Percentiles rank a stretch among this genome's conserved stretches.
phyloP scores from a whole-genome alignment of 2,797 vertebrate species.

The Danio choprae region DNA sequence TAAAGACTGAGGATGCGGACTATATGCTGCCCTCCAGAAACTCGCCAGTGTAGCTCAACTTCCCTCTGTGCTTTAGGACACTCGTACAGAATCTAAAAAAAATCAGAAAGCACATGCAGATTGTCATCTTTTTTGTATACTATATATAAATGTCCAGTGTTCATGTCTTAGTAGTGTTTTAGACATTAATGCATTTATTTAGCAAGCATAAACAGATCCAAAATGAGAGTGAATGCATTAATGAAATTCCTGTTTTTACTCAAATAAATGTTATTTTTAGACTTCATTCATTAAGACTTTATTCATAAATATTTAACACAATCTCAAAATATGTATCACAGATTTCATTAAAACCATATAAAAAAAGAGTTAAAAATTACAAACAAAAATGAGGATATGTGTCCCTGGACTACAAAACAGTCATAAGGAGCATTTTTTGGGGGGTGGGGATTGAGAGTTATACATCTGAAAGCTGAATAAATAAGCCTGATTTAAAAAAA shows the following conservation, averaged over 20 bases:
- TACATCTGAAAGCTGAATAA: too few relatives aligned
- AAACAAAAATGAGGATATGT: too few relatives aligned
- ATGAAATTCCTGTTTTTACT: too few relatives aligned
- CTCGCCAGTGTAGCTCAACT: conserved; percentile 93
- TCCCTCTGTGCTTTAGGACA: conserved; percentile 95
- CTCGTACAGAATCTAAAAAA: conserved; percentile 91
- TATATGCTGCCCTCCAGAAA: conserved; percentile 91
- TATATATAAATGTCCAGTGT: too few relatives aligned
- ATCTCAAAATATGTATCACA: not conserved
- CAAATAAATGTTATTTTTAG: not conserved
- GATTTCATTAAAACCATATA: too few relatives aligned
- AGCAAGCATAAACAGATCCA: not conserved
- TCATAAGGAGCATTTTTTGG: too few relatives aligned
- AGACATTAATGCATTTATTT: not conserved
- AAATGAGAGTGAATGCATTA: not conserved
- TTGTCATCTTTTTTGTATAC: not conserved
- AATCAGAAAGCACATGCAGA: not conserved
- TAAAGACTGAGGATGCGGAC: conserved; percentile 93
- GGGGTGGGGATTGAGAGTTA: too few relatives aligned
- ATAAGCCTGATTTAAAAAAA: too few relatives aligned
- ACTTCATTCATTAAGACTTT: not conserved
- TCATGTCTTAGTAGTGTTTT: not conserved
- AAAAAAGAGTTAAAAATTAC: too few relatives aligned
- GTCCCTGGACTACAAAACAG: too few relatives aligned
- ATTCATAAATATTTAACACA: too few relatives aligned